Percentiles rank a stretch among this genome's conserved stretches.
Evolutionary conservation across 2,888 invertebrate genomes (phyloP).

Genomic region (Bombylius discolor): DNA sequence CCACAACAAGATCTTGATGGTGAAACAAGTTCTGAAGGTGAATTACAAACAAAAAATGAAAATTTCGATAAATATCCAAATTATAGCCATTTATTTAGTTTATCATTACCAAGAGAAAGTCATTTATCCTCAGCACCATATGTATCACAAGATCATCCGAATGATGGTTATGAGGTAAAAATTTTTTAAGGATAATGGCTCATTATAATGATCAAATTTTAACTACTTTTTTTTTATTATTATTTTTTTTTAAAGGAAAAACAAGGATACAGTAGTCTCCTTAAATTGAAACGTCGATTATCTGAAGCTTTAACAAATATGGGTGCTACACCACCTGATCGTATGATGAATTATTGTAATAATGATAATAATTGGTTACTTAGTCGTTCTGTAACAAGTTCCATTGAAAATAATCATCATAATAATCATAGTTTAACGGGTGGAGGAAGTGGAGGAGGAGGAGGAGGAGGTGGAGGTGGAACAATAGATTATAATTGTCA

Average conservation of each 20-base stretch:
- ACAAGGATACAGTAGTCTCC: slow-evolving; percentile 50
- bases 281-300: slow-evolving; percentile 58
- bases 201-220: background rate
- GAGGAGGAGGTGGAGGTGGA: background rate
- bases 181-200: background rate
- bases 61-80: slow-evolving; percentile 17
- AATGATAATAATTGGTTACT: slow-evolving; percentile 65
- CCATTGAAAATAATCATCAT: slow-evolving; percentile 40
- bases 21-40: slow-evolving; percentile 21
- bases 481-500: background rate
- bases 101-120: slow-evolving; percentile 59
- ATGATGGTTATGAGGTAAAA: background rate
- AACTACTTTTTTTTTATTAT: background rate
- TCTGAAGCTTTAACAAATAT: slow-evolving; percentile 41
- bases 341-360: slow-evolving; percentile 12
- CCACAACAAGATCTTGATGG: slow-evolving; percentile 76
- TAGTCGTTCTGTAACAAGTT: slow-evolving; percentile 67
- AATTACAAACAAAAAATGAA: slow-evolving; percentile 2
- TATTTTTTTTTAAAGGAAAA: slow-evolving; percentile 18
- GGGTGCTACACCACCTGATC: slow-evolving; percentile 11
- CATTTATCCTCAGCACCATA: slow-evolving; percentile 28
- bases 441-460: background rate
- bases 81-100: slow-evolving; percentile 54
- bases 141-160: slow-evolving; percentile 7
- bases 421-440: background rate